These are phyloP conservation scores for Lampris megalopsis DNA, from an alignment of 2,113 vertebrate genomes.

Conservation along the genomic window DNA sequence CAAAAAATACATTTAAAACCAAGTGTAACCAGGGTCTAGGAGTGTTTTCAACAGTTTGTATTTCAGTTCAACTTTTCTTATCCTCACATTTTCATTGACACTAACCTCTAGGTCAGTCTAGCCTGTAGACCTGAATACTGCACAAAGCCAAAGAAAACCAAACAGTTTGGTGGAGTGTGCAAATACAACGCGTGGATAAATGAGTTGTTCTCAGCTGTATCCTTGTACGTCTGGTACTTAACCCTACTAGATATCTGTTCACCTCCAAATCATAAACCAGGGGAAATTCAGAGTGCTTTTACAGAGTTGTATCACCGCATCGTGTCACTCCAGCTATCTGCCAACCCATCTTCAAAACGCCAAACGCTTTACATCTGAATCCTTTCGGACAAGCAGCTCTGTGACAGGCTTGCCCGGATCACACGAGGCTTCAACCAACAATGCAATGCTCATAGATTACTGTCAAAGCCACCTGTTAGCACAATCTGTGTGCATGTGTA, in stretches of 20 bases:
- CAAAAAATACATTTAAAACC: too few species aligned
- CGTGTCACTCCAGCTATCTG: background rate
- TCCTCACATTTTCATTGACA: background rate
- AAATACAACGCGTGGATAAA: background rate
- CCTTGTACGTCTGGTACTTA: constrained; percentile 7
- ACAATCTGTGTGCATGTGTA: constrained; percentile 28
- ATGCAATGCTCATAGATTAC: background rate
- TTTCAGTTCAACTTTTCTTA: too few species aligned
- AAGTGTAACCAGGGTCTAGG: too few species aligned
- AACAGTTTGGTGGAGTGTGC: constrained; percentile 6
- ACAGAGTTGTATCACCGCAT: constrained; percentile 1
- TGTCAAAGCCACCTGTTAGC: background rate
- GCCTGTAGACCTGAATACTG: constrained; percentile 19
- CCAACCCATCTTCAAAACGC: constrained; percentile 2
- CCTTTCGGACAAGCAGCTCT: background rate
- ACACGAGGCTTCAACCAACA: background rate
- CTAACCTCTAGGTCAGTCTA: background rate
- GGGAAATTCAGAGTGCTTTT: constrained; percentile 13
- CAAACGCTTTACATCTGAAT: background rate
- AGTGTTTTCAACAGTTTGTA: too few species aligned
- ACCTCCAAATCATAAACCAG: constrained; percentile 14
- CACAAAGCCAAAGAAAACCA: constrained; percentile 9
- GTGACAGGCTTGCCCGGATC: constrained; percentile 7
- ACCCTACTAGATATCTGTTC: background rate
- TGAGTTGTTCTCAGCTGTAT: background rate